Percentiles rank a stretch among this genome's conserved stretches.
phyloP scores from a whole-genome alignment of 2,888 invertebrate species.

The Blastobasis adustella region DNA sequence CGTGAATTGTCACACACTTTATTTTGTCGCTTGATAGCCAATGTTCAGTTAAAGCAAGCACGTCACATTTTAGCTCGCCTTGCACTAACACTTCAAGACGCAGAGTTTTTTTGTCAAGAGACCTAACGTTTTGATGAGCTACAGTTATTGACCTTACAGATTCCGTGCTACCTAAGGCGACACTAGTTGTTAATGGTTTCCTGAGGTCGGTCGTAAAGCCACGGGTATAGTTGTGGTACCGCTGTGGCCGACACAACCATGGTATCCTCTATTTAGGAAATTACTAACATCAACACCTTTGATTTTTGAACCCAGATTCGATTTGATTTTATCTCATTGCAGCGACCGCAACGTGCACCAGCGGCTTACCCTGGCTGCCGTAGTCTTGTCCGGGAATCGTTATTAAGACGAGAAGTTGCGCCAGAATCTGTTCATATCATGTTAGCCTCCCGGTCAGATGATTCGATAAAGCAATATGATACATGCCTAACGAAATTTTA shows the following conservation, averaged over 20 bases:
- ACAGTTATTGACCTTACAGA: background rate
- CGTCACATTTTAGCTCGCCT: background rate
- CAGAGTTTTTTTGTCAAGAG: background rate
- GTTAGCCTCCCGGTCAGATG: background rate
- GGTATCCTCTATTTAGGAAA: constrained; percentile 10
- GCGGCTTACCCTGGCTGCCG: background rate
- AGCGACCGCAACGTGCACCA: background rate
- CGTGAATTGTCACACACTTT: background rate
- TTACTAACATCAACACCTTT: too few species aligned
- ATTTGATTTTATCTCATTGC: background rate
- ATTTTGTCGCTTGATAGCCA: background rate
- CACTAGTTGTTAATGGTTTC: too few species aligned
- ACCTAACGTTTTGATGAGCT: background rate
- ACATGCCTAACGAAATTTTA: background rate
- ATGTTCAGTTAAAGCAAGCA: background rate
- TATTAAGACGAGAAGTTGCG: background rate
- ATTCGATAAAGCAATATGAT: background rate
- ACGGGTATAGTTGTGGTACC: constrained; percentile 11
- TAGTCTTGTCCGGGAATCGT: background rate
- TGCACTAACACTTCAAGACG: background rate
- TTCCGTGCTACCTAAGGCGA: too few species aligned
- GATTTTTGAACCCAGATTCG: background rate
- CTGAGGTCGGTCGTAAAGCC: too few species aligned
- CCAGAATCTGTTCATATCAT: background rate
- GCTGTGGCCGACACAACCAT: constrained; percentile 12